Conservation (phyloP, 2,797 vertebrate species). For the Microctenopoma steveboyesi region DNA sequence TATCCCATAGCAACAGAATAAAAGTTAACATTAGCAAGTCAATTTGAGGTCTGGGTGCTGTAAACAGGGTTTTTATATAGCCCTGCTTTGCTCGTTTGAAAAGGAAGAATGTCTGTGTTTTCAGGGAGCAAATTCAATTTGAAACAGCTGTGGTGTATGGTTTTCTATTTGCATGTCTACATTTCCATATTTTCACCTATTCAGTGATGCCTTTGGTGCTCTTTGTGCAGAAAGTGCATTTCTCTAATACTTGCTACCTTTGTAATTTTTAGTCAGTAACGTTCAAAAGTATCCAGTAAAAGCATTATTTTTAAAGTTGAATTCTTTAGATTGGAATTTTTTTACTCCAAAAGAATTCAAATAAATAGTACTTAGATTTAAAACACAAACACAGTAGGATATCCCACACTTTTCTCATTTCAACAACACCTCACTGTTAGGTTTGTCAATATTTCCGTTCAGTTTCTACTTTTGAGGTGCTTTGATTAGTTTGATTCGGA, state of each 20-base stretch:
- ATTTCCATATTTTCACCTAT: conserved; percentile 48
- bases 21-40: conserved; percentile 99
- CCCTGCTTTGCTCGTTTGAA: conserved; percentile 84
- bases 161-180: conserved; percentile 42
- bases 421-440: conserved; percentile 56
- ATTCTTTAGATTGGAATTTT: neutral
- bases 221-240: conserved; percentile 3
- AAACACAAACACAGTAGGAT: conserved; percentile 57
- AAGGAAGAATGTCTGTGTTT: conserved; percentile 69
- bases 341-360: conserved; percentile 17
- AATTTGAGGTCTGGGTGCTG: conserved; percentile 97
- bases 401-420: conserved; percentile 70
- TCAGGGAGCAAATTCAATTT: conserved; percentile 66
- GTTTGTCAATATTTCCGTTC: conserved; percentile 80
- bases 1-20: conserved; percentile 99
- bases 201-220: conserved; percentile 21
- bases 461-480: conserved; percentile 79
- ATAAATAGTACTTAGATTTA: conserved; percentile 29
- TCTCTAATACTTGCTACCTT: conserved; percentile 1
- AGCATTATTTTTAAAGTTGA: neutral
- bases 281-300: conserved; percentile 18
- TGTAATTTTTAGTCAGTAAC: neutral
- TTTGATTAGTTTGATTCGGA: conserved; percentile 80
- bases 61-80: conserved; percentile 93
- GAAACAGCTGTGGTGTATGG: conserved; percentile 54